Base-by-base conservation (phyloP, 1,140 invertebrate genomes). In the Wiebesia pumilae region DNA sequence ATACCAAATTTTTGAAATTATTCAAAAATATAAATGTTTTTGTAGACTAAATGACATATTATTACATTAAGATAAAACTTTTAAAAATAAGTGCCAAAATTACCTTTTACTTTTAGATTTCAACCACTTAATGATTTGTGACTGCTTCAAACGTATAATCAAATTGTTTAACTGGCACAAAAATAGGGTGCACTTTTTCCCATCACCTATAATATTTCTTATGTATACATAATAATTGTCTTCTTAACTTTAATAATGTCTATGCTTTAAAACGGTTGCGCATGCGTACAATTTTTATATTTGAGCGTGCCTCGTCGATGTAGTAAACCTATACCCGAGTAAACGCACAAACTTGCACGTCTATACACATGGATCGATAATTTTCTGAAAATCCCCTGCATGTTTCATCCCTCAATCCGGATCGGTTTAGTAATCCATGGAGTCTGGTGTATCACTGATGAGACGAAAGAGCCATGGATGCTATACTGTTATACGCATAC, bases 351-450 rank as follows among this genome's bases (percentile, higher is more conserved):
- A 21, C 10, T 1, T 10, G 1, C 9, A n/a, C 27, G 30, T 16
- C 3, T 3, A 16, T 10, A 14, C 67, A 33, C 10, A 33, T 10
- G 40, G 3, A 54, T 27, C 69, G 78, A 47, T 85, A 85, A 85
- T 85, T 85, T 85, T 75, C 65, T 58, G 84, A 85, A 85, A 85
- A 85, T 85, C 65, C 78, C 62, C 16, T 1, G 77, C 40, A 21
- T 43, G 65, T 80, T 85, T 85, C 77, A 85, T 85, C 77, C 65
- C 77, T 83, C 83, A 47, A 43, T 81, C 21, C 40, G 40, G 40
- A 62, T 69, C 24, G 27, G 30, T 47, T 35, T 12, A 33, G 67
- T 83, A 73, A 83, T 75, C 69, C 69, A 35, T 38, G 33, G 16
- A 73, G n/a, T 24, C 51, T 14, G 30, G 27, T 12, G 65, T 38